Base-by-base conservation (phyloP, 2,113 vertebrate species). In the Archocentrus centrarchus region DNA sequence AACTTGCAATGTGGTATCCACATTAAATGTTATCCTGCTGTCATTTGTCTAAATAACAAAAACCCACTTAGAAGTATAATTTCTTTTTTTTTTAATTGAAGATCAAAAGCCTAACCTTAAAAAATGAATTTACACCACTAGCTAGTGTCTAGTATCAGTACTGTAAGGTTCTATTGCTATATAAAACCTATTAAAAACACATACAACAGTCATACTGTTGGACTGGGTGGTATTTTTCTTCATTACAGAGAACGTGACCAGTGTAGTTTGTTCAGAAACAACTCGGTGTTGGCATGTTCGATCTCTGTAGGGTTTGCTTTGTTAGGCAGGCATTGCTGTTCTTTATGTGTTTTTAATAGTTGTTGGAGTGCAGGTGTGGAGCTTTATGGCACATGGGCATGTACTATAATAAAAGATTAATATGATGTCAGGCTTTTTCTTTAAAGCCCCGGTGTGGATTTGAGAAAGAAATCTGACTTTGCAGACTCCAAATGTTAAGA, bases 341-440 rank as follows among this genome's bases (percentile, higher is more conserved):
- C 37, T 81, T 88, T 79, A 75, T 90, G 39, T 84, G 55, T 83
- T 86, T 81, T 86, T 87, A 89, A 86, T 86, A 75, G 83, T 76
- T 80, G 37, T 81, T 83, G 41, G 75, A 81, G 37, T 79, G 39
- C 76, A 81, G 75, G 27, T 86, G 77, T 78, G 47, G 30, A 35
- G 47, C 91, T 88, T 86, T 50, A 75, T 81, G 50, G 81, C 66
- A 50, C 75, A 68, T 53, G 66, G 32, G 41, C 22, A 78, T 75
- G 37, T 27, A n/a, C n/a, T 80, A 20, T 81, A 86, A 83, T 85
- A 86, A 83, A 86, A 62, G 47, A 59, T 37, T 79, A 44, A 84
- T 75, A 82, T 75, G 63, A 68, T 30, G 8, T 60, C 62, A 76
- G 55, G 37, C 30, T 14, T 82, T 57, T 79, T 61, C 63, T 85